Conservation (phyloP, 2,113 vertebrate species). For the Camelus dromedarius region DNA sequence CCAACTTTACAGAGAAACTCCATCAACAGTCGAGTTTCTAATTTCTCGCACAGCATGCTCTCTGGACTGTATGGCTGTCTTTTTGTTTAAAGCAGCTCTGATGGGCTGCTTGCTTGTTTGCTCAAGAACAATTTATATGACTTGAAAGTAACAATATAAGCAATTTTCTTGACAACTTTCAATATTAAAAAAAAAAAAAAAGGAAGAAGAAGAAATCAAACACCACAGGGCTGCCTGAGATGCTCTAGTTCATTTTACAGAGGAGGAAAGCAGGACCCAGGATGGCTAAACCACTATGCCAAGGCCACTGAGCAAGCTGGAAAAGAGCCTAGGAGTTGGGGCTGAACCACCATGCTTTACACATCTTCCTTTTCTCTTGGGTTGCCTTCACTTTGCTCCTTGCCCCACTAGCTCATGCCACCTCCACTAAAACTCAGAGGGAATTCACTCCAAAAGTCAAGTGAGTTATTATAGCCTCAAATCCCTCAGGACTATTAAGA, state of each 20-base stretch:
- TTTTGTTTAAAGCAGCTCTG: background rate
- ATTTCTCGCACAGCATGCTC: background rate
- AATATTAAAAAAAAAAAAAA: background rate
- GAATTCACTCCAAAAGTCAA: background rate
- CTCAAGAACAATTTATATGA: slow-evolving; percentile 28
- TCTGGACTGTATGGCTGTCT: background rate
- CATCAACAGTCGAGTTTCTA: slow-evolving; percentile 31
- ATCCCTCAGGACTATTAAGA: background rate
- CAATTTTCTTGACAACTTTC: background rate
- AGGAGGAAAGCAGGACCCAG: background rate
- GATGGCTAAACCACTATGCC: background rate
- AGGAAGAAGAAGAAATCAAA: too few relatives aligned
- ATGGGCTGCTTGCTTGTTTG: background rate
- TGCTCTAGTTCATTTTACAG: background rate
- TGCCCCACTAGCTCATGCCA: background rate
- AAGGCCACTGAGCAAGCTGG: background rate
- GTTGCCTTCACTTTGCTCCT: background rate
- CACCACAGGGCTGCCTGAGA: background rate
- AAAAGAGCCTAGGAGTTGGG: background rate
- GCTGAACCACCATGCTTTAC: rapidly evolving
- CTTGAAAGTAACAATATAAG: background rate
- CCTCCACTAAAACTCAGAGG: background rate
- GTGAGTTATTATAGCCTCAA: too few relatives aligned
- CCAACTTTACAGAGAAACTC: background rate
- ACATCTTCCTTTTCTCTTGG: background rate